Percentiles rank a stretch among this genome's conserved stretches.
These are phyloP conservation scores for Drosophila malerkotliana DNA, from an alignment of 1,140 invertebrate genomes.

Conservation along the genomic window DNA sequence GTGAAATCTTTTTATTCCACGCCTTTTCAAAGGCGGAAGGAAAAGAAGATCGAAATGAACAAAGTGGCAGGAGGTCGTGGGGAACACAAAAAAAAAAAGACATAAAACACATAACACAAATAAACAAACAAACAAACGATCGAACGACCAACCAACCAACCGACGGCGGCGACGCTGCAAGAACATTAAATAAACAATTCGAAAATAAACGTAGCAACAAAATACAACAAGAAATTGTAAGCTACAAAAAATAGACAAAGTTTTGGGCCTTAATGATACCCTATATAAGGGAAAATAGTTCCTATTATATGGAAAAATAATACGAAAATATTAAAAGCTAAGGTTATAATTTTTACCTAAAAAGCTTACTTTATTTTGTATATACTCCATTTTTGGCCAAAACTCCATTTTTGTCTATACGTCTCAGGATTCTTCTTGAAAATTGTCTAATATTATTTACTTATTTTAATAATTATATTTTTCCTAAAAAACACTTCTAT, in stretches of 20 bases:
- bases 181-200: constrained; percentile 75
- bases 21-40: constrained; percentile 4
- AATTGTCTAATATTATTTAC: too few relatives aligned
- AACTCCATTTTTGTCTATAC: too few relatives aligned
- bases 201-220: constrained; percentile 73
- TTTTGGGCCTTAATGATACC: constrained; percentile 2
- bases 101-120: constrained; percentile 50
- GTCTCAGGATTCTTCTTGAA: too few relatives aligned
- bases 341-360: too few relatives aligned
- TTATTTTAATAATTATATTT: too few relatives aligned
- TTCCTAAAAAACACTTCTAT: neutral
- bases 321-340: neutral
- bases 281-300: neutral
- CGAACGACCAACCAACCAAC: constrained; percentile 10
- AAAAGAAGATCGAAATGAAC: neutral
- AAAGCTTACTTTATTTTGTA: too few relatives aligned
- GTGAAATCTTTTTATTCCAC: too few relatives aligned
- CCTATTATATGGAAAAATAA: too few relatives aligned
- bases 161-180: constrained; percentile 23
- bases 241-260: neutral
- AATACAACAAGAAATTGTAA: constrained; percentile 44
- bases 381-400: too few relatives aligned
- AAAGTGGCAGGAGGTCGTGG: neutral
- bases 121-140: constrained; percentile 38
- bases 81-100: constrained; percentile 4